Conservation (phyloP, 2,113 vertebrate genomes). For the Ariopsis seemanni region DNA sequence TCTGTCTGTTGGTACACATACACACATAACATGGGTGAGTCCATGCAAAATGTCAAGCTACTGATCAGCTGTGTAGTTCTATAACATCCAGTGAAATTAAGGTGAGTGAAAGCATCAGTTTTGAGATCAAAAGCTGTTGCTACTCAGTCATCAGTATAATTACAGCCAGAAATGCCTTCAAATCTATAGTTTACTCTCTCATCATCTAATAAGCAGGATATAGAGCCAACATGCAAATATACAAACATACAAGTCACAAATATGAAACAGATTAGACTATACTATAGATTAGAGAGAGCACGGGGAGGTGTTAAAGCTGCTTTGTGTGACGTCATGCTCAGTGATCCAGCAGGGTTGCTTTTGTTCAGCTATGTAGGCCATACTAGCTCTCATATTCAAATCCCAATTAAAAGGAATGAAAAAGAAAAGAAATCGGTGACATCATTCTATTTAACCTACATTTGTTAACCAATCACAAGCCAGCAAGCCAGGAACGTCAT, state of each 20-base stretch:
- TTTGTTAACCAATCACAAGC: conserved; percentile 25
- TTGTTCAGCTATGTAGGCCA: conserved; percentile 34
- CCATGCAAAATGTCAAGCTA: no score
- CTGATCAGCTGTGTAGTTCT: neutral
- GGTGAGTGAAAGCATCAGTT: neutral
- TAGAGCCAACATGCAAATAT: neutral
- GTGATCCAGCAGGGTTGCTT: conserved; percentile 42
- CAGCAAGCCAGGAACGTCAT: neutral
- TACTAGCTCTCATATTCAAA: conserved; percentile 26
- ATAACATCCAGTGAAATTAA: neutral
- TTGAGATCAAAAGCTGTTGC: neutral
- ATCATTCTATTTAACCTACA: conserved; percentile 29
- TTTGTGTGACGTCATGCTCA: conserved; percentile 47
- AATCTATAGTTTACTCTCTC: neutral
- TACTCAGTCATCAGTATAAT: neutral
- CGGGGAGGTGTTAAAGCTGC: neutral
- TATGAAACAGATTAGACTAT: neutral
- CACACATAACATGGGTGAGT: neutral
- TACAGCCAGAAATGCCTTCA: neutral
- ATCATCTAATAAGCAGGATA: neutral
- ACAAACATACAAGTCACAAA: neutral
- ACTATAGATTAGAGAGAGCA: neutral
- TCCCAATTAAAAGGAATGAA: conserved; percentile 52
- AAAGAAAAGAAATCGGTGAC: conserved; percentile 42
- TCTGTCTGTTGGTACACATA: neutral